These are phyloP conservation scores for Achlya flavicornis DNA, from an alignment of 2,888 invertebrate species.

Conservation along the genomic window DNA sequence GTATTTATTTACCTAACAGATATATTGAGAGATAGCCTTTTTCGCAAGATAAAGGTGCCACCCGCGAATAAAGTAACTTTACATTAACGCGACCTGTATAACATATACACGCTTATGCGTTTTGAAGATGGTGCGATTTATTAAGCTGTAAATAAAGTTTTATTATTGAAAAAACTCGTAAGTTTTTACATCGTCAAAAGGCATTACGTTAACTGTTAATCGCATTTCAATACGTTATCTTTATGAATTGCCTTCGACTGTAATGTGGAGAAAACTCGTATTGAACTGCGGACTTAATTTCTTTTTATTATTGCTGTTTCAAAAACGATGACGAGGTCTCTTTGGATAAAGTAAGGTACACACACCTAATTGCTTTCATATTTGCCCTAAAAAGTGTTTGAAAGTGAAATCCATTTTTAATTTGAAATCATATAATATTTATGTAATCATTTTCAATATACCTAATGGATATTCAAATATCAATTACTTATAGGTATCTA, in stretches of 20 bases:
- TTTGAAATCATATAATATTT: no score
- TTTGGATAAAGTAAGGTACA: constrained; percentile 23
- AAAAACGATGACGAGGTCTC: constrained; percentile 46
- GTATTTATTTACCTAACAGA: constrained; percentile 74
- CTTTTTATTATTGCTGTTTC: constrained; percentile 57
- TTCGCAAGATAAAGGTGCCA: constrained; percentile 50
- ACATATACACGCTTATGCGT: constrained; percentile 37
- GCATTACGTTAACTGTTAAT: constrained; percentile 68
- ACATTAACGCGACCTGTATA: constrained; percentile 45
- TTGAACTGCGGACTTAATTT: constrained; percentile 48
- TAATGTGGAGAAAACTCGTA: constrained; percentile 62
- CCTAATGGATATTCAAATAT: no score
- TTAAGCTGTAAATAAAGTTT: constrained; percentile 62
- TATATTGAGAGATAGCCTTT: constrained; percentile 57
- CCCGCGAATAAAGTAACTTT: constrained; percentile 52
- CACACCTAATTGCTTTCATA: constrained; percentile 7
- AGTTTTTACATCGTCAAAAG: constrained; percentile 62
- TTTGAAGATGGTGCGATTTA: constrained; percentile 58
- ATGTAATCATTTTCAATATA: no score
- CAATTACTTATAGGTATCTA: no score
- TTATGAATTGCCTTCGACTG: constrained; percentile 61
- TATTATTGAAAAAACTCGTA: constrained; percentile 59
- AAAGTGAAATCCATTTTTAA: constrained; percentile 1
- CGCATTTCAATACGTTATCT: constrained; percentile 65
- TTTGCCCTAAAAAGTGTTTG: constrained; percentile 5